Conservation (phyloP, 2,888 invertebrate species). For the Pachycephus smyrnensis region DNA sequence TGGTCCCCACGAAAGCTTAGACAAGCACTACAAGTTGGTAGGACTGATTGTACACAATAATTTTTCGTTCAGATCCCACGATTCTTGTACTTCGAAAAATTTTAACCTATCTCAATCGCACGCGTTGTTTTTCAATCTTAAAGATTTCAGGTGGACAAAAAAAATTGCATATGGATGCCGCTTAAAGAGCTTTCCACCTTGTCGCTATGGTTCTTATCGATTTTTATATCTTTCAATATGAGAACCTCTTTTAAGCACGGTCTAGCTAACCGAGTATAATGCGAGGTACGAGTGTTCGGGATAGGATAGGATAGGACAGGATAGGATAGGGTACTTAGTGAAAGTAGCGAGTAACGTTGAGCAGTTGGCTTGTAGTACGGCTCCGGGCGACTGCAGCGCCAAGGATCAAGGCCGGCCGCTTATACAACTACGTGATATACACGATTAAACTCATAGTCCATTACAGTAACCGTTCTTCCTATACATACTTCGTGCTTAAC, state of each 20-base stretch:
- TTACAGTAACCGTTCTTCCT: neutral
- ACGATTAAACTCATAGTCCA: neutral
- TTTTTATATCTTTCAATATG: conserved; percentile 2
- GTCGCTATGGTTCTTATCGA: neutral
- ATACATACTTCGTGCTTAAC: neutral
- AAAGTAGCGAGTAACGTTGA: conserved; percentile 56
- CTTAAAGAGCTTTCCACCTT: neutral
- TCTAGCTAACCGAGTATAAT: conserved; percentile 50
- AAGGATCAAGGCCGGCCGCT: conserved; percentile 64
- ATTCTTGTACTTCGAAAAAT: neutral
- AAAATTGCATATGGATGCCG: neutral
- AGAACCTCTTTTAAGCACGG: conserved; percentile 44
- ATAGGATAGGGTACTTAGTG: conserved; percentile 48
- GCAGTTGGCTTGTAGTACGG: conserved; percentile 32
- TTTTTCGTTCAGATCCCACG: neutral
- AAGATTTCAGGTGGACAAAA: neutral
- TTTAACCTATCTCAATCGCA: neutral
- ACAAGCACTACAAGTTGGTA: too few species aligned
- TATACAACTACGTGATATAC: conserved; percentile 42
- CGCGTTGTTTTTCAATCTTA: neutral
- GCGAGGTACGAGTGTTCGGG: conserved; percentile 40
- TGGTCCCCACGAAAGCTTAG: neutral
- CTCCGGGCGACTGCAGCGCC: conserved; percentile 60
- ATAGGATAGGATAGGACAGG: conserved; percentile 47
- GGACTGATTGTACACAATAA: neutral